Base-by-base conservation (phyloP, 2,113 vertebrate species). In the Tauraco erythrolophus region DNA sequence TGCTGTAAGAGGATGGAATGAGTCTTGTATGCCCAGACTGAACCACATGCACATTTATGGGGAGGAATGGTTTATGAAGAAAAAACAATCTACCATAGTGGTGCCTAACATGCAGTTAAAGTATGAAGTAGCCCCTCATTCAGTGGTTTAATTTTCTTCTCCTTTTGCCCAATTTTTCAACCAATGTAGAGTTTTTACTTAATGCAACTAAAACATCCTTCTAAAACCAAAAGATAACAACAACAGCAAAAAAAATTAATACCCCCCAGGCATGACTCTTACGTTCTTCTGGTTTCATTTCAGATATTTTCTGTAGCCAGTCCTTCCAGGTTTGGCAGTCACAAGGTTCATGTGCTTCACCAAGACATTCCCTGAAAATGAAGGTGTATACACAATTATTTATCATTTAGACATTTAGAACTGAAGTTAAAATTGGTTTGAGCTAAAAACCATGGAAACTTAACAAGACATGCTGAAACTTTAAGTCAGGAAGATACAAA, bases 251-350 rank as follows among this genome's bases (percentile, higher is more conserved):
- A 53, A 66, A 11, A 43, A 64, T 28, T 22, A 50, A 1, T 11
- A 0, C 19, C 50, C 19, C 1, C 15, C 18, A 4, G 5, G 18
- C 33, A 43, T 0, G 8, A 78, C 53, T 97, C 99, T 99, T 98
- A 99, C 99, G 96, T 98, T 99, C 99, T 97, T 99, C 98, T 65
- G 99, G 99, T 96, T 98, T 99, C 99, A 99, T 99, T 97, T 99
- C 99, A 57, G 95, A 98, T 93, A 99, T 99, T 98, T 99, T 99
- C 95, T 99, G 99, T 8, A 99, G 98, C 99, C 99, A 99, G 80
- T 99, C 98, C 97, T 99, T 99, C 99, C 99, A 99, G 17, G 98
- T 99, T 84, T 99, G 98, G 98, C 99, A 99, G 96, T 99, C 99
- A 97, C 99, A 99, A 65, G 99, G 99, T 92, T 99, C 99, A 45